Evolutionary conservation across 2,113 vertebrate species (phyloP), one percentile per base, ranked within the genome.

Genomic region (Syngnathoides biaculeatus): DNA sequence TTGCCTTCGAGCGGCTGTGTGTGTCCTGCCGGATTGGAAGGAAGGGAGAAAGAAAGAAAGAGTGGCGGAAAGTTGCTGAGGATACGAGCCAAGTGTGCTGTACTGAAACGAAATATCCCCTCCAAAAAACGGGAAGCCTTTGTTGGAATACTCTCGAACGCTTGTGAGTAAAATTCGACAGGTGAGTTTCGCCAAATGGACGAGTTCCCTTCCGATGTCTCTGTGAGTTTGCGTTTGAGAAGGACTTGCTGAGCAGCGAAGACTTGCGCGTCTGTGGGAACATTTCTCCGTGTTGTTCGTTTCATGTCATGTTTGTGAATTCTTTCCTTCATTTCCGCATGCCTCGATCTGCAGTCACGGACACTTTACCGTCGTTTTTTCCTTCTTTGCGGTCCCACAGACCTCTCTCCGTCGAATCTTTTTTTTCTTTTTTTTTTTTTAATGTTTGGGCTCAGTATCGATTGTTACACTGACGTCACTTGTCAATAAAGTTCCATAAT

Each of bases 311-410:
- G 9, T 58, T 42, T 39, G 56, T 65, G 42, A 19, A 22, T 12
- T 47, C 14, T 15, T 15, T 8, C 47, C 12, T 68, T 74, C 77
- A 82, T 88, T 90, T 88, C 86, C 87, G 84, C 85, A 77, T 88
- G 80, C 71, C 71, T 69, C 39, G 53, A 52, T 8, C 48, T 50
- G 48, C 8, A 50, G 48, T 65, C 62, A 27, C 12, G 8, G 19
- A 71, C 77, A 74, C 69, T 82, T 79, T 30, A 19, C 6, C 56
- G 15, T 64, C 5, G 12, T 55, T 55, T 55, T n/a, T 27, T 8
- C 1, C 22, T 62, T 30, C n/a, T 0, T 10, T 8, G 5, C 8
- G 6, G 39, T 26, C 11, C 15, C 42, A 7, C 0, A 10, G 5
- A 12, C 35, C 30, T 22, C 2, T 42, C 52, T 8, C 14, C 59